Conservation (phyloP, 2,113 vertebrate species). For the Rhea pennata region DNA sequence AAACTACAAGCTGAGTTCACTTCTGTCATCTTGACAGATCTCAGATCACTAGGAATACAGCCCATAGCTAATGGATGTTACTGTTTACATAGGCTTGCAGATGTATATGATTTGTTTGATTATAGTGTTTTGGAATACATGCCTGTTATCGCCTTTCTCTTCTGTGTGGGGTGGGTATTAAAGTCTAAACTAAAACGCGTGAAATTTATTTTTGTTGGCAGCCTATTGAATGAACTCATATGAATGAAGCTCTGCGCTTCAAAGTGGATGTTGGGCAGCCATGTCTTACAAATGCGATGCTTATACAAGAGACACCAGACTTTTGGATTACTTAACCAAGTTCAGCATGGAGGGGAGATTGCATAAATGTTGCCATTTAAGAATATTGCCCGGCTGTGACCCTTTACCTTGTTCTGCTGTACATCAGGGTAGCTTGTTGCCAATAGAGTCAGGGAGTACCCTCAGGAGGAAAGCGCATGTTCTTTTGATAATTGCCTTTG, state of each 20-base stretch:
- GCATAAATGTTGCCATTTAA: neutral
- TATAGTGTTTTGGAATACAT: neutral
- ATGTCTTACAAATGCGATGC: neutral
- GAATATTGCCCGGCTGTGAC: neutral
- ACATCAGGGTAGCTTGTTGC: neutral
- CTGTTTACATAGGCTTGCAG: conserved; percentile 18
- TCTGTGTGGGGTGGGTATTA: neutral
- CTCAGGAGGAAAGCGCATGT: neutral
- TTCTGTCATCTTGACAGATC: conserved; percentile 26
- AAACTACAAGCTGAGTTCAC: conserved; percentile 5
- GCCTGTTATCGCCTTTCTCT: neutral
- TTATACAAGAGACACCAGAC: neutral
- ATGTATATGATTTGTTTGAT: conserved; percentile 25
- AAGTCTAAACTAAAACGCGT: conserved; percentile 2
- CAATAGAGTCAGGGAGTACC: neutral
- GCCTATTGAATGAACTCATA: neutral
- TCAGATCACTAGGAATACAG: neutral
- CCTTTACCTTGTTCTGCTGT: neutral
- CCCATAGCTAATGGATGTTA: conserved; percentile 17
- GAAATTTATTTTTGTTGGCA: conserved; percentile 27
- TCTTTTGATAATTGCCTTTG: neutral
- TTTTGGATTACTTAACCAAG: neutral
- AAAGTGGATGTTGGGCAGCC: neutral
- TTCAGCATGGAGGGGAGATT: neutral
- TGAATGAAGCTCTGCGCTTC: neutral